Percentiles rank a stretch among this genome's conserved stretches.
Conservation (phyloP, 23 tunicate genomes). For the Ciona savignyi region DNA sequence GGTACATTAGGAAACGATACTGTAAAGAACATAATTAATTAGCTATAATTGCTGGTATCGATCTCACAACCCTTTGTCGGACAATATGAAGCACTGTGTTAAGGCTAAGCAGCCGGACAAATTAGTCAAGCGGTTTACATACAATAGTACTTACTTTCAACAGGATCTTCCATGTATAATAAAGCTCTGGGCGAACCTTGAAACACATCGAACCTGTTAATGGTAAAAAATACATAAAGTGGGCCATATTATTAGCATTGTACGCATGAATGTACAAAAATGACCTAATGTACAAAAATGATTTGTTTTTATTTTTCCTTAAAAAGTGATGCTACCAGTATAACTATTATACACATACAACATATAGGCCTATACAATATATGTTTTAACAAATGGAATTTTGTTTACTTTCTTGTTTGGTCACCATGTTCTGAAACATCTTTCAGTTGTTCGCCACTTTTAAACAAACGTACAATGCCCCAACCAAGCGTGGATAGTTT, state of each 20-base stretch:
- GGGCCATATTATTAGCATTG: no score
- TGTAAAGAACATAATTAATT: neutral
- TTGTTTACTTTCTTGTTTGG: conserved; percentile 15
- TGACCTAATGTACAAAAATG: no score
- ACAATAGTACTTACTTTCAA: conserved; percentile 86
- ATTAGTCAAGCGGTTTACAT: no score
- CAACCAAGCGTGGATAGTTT: conserved; percentile 51
- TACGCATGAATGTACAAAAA: no score
- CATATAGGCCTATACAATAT: neutral
- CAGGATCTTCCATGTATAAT: conserved; percentile 50
- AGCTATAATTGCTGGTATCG: neutral
- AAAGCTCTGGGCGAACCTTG: conserved; percentile 82
- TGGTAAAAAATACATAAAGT: no score
- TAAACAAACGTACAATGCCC: conserved; percentile 53
- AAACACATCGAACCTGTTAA: conserved; percentile 53
- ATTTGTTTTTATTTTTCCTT: no score
- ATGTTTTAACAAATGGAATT: no score
- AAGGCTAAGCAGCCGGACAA: no score
- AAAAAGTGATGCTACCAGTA: no score
- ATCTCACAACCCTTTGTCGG: no score
- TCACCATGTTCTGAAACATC: conserved; percentile 6
- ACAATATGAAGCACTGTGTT: no score
- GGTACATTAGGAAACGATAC: no score
- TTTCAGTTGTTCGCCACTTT: conserved; percentile 18
- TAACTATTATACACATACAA: neutral